A percentile compares a stretch with the other conserved stretches of the same genome.
These are phyloP conservation scores for Pediacus dermestoides DNA, from an alignment of 2,888 invertebrate species.

Conservation along the genomic window DNA sequence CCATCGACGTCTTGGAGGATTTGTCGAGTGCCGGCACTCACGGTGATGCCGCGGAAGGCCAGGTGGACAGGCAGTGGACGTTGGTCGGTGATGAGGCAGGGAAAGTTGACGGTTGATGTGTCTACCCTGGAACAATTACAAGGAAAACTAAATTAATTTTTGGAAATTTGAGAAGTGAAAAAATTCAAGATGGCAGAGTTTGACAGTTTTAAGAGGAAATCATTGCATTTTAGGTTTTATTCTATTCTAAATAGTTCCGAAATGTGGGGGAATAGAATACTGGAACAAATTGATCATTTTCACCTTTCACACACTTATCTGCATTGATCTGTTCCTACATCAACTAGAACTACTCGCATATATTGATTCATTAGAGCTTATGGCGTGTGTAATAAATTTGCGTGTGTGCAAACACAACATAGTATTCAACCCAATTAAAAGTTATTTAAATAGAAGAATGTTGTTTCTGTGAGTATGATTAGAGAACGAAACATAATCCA, in stretches of 20 bases:
- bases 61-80: constrained; percentile 61
- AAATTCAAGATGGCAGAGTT: too few species aligned
- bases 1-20: constrained; percentile 71
- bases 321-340: too few species aligned
- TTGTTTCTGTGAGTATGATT: constrained; percentile 11
- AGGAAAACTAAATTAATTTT: too few species aligned
- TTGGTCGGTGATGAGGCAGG: constrained; percentile 55
- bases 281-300: too few species aligned
- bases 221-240: too few species aligned
- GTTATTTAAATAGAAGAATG: constrained; percentile 15
- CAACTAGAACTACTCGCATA: too few species aligned
- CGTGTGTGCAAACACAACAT: constrained; percentile 8
- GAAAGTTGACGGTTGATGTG: constrained; percentile 57
- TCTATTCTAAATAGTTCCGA: too few species aligned
- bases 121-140: constrained; percentile 55
- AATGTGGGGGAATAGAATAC: too few species aligned
- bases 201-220: too few species aligned
- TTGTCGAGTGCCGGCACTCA: constrained; percentile 52
- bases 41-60: constrained; percentile 62
- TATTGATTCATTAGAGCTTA: too few species aligned
- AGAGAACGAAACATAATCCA: constrained; percentile 3
- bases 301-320: too few species aligned
- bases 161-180: too few species aligned
- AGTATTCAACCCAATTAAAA: constrained; percentile 14
- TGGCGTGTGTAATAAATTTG: constrained; percentile 16